Percentiles rank a stretch among this genome's conserved stretches.
phyloP scores from a whole-genome alignment of 2,113 vertebrate genomes.

The Neopipo cinnamomea region DNA sequence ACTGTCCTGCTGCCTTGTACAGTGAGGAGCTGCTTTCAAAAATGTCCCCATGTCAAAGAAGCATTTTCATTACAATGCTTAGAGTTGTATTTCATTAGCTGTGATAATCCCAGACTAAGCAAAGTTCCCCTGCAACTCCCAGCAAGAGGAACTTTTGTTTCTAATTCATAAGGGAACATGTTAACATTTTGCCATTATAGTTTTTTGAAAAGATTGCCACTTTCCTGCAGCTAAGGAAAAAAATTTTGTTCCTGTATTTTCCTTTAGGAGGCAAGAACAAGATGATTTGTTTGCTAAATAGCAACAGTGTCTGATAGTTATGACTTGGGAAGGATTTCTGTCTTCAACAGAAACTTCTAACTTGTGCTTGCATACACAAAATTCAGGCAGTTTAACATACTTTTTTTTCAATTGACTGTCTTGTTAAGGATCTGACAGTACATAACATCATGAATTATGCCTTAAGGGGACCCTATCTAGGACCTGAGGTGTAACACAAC shows the following conservation, averaged over 20 bases:
- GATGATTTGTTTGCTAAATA: not conserved
- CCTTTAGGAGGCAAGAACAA: not conserved
- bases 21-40: not conserved
- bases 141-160: not conserved
- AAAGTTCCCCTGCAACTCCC: not conserved
- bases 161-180: not conserved
- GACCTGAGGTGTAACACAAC: not conserved
- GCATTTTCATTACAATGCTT: not conserved
- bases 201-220: not conserved
- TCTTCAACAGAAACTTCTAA: not conserved
- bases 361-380: not conserved
- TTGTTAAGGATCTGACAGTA: not conserved
- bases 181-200: not conserved
- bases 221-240: not conserved
- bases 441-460: not conserved
- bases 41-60: not conserved
- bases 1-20: not conserved
- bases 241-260: not conserved
- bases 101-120: conserved; percentile 3
- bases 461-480: not conserved
- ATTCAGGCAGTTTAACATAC: not conserved
- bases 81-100: not conserved
- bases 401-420: not conserved
- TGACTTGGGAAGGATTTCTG: not conserved
- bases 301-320: not conserved